These are phyloP conservation scores for Dasyprocta punctata DNA, from an alignment of 2,113 vertebrate species.

Conservation along the genomic window DNA sequence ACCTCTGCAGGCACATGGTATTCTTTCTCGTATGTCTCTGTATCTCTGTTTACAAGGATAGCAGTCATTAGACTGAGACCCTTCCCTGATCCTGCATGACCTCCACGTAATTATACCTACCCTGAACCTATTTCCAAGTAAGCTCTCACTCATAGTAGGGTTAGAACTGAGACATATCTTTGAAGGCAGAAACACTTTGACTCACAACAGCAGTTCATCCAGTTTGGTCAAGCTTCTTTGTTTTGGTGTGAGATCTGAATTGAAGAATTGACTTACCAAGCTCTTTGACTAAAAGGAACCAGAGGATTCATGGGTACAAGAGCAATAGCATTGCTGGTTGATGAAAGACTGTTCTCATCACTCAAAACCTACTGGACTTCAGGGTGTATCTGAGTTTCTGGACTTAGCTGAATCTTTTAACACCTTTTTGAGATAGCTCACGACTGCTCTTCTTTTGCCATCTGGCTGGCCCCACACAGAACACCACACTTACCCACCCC, in stretches of 20 bases:
- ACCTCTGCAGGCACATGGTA: background rate
- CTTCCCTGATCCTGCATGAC: background rate
- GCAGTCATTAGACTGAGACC: background rate
- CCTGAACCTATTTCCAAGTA: background rate
- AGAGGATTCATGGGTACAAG: background rate
- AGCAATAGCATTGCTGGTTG: rapidly evolving
- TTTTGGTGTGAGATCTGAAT: background rate
- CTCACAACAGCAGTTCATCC: too few species aligned
- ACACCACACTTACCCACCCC: background rate
- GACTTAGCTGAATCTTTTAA: background rate
- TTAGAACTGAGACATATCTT: background rate
- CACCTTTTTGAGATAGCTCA: background rate
- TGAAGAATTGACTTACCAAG: background rate
- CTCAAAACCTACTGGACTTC: rapidly evolving
- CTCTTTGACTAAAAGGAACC: background rate
- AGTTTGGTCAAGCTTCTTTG: background rate
- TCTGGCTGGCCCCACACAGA: background rate
- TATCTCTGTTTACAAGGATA: background rate
- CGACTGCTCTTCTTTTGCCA: background rate
- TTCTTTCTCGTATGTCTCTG: background rate
- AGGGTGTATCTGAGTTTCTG: background rate
- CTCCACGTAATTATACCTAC: background rate
- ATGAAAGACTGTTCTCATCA: too few species aligned
- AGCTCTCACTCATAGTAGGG: background rate
- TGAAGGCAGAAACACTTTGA: background rate